These are phyloP conservation scores for Nymphalis polychloros DNA, from an alignment of 2,888 invertebrate genomes.

Conservation along the genomic window DNA sequence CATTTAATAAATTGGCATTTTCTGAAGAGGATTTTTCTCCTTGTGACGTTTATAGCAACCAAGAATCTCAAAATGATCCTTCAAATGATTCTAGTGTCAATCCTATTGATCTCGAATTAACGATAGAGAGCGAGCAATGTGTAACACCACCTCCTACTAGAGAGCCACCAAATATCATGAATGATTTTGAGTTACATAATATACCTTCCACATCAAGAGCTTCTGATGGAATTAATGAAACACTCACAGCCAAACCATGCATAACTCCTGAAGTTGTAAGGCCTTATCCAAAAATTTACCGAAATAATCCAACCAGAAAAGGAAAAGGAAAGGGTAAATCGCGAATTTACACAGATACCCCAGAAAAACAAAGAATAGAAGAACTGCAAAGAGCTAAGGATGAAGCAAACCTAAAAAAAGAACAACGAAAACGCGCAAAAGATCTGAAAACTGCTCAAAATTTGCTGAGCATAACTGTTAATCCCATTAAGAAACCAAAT, in stretches of 20 bases:
- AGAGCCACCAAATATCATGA: not conserved
- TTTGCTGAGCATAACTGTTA: not conserved
- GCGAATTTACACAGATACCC: not conserved
- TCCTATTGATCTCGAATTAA: not conserved
- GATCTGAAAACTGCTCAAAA: not conserved
- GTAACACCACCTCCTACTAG: not conserved
- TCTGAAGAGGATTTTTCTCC: slow-evolving; percentile 8
- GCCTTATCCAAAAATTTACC: not conserved
- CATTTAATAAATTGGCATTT: slow-evolving; percentile 13
- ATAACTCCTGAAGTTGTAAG: not conserved
- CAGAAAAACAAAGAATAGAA: not conserved
- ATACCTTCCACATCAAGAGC: not conserved
- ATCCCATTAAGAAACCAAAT: not conserved
- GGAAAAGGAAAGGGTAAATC: not conserved
- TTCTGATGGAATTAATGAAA: not conserved
- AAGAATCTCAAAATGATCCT: not conserved
- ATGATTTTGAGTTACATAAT: not conserved
- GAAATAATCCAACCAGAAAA: not conserved
- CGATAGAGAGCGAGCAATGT: not conserved
- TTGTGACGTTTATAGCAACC: not conserved
- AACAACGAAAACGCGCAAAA: not conserved
- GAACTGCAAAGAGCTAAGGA: too few relatives aligned
- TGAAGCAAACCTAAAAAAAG: not conserved
- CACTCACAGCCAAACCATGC: not conserved
- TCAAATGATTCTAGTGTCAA: not conserved